These are phyloP conservation scores for Pipistrellus kuhlii DNA, from an alignment of 2,797 vertebrate species.

Conservation along the genomic window DNA sequence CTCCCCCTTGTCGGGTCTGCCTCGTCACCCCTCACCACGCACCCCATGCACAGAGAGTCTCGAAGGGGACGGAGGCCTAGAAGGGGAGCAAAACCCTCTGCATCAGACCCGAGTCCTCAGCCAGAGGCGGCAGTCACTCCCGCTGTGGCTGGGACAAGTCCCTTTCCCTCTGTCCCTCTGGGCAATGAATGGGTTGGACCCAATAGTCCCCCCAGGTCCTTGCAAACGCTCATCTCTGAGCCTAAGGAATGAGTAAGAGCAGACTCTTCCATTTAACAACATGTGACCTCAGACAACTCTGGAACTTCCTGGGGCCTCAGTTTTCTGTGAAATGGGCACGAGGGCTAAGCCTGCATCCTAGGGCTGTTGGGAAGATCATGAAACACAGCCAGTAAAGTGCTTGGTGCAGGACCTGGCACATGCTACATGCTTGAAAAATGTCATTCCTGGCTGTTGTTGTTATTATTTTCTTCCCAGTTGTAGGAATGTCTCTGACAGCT, in stretches of 20 bases:
- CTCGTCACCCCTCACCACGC: neutral
- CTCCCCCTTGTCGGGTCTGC: neutral
- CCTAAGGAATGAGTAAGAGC: neutral
- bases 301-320: neutral
- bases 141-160: neutral
- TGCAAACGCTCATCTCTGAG: neutral
- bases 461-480: neutral
- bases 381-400: neutral
- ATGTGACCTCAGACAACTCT: neutral
- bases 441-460: neutral
- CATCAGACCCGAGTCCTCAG: neutral
- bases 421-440: neutral
- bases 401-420: neutral
- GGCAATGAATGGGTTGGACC: neutral
- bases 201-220: neutral
- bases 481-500: neutral
- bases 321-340: constrained; percentile 41
- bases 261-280: neutral
- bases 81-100: neutral
- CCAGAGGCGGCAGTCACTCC: neutral
- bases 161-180: neutral
- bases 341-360: neutral
- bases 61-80: neutral
- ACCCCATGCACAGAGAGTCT: neutral
- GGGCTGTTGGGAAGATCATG: neutral